These are phyloP conservation scores for Brachionus koreanus DNA, from an alignment of 1,140 invertebrate genomes.

Conservation along the genomic window DNA sequence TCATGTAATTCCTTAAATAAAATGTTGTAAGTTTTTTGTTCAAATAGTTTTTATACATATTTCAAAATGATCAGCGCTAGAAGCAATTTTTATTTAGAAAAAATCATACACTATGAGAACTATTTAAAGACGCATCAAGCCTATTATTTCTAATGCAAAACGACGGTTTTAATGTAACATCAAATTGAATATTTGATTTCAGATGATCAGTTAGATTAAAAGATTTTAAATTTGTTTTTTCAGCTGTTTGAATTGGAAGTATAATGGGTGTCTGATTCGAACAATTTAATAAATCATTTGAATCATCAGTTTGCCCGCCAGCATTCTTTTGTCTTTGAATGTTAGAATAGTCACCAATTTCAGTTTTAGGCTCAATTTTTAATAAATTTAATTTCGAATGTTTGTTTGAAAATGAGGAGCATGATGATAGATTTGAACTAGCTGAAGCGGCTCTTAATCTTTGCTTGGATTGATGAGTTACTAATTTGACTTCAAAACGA, in stretches of 20 bases:
- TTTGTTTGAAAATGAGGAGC: background rate
- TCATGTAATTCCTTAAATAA: background rate
- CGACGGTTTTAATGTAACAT: constrained; percentile 40
- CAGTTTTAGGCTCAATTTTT: background rate
- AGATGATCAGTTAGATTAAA: constrained; percentile 28
- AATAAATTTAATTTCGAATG: background rate
- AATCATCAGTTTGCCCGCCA: too few relatives aligned
- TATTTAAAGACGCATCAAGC: background rate
- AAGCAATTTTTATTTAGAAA: background rate
- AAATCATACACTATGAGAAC: background rate
- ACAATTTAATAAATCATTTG: background rate
- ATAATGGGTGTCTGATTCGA: background rate
- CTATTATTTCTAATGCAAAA: constrained; percentile 25
- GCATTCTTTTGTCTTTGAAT: background rate
- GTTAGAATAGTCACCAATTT: background rate
- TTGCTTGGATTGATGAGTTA: constrained; percentile 9
- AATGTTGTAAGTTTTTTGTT: background rate
- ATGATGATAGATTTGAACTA: background rate
- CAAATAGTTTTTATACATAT: background rate
- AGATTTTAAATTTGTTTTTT: background rate
- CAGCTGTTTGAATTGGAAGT: background rate
- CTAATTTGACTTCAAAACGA: background rate
- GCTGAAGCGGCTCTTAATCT: background rate
- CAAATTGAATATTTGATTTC: constrained; percentile 36
- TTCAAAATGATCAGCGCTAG: background rate